These are phyloP conservation scores for Odontophorus gujanensis DNA, from an alignment of 2,113 vertebrate species.

Conservation along the genomic window DNA sequence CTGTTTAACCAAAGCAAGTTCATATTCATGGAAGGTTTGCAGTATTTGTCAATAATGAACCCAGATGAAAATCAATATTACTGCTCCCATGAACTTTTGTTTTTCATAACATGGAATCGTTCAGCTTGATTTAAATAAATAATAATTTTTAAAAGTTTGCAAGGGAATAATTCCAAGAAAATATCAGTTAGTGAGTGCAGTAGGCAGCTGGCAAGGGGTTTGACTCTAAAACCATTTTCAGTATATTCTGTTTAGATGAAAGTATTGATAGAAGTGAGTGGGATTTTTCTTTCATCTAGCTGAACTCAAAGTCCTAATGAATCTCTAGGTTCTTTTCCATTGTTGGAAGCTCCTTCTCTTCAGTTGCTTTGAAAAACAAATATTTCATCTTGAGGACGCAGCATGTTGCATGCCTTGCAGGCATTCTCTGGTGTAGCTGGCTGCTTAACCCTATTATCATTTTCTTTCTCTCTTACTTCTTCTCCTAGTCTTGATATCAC, in stretches of 20 bases:
- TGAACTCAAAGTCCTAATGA: neutral
- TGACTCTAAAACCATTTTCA: neutral
- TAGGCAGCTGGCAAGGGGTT: neutral
- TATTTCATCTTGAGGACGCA: neutral
- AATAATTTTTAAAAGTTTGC: neutral
- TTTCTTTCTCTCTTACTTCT: neutral
- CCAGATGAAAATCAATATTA: neutral
- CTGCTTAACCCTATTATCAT: neutral
- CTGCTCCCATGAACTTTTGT: neutral
- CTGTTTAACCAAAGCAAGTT: neutral
- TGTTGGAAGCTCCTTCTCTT: neutral
- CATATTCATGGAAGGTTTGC: neutral
- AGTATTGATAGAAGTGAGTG: neutral
- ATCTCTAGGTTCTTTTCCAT: neutral
- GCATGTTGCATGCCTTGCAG: neutral
- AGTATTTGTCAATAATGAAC: neutral
- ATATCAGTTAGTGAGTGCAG: neutral
- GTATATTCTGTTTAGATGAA: neutral
- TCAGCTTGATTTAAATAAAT: neutral
- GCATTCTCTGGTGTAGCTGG: neutral
- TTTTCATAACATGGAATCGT: neutral
- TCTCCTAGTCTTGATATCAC: neutral
- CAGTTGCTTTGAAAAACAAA: neutral
- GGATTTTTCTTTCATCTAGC: constrained; percentile 3
- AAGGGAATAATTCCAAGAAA: neutral